Evolutionary conservation across 1,140 invertebrate genomes (phyloP).

Genomic region (Papilio dardanus): DNA sequence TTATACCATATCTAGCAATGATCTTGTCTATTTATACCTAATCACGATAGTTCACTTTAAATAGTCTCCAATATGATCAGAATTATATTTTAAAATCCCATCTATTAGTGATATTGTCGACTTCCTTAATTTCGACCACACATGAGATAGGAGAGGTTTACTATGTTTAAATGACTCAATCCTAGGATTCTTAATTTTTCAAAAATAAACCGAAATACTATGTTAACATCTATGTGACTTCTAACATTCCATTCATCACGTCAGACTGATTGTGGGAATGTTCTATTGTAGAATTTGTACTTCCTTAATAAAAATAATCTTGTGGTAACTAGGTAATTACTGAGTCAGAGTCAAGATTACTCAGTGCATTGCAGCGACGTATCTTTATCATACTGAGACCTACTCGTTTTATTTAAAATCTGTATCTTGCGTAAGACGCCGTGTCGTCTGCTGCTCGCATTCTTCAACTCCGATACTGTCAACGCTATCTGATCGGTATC

Average conservation of each 20-base stretch:
- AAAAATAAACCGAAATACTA: no score
- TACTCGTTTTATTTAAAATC: conserved; percentile 36
- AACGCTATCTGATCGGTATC: conserved; percentile 25
- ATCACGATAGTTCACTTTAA: background rate
- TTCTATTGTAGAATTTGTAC: background rate
- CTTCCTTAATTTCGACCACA: no score
- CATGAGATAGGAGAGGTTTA: no score
- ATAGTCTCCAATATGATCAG: background rate
- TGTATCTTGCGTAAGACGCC: conserved; percentile 30
- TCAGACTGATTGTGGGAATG: no score
- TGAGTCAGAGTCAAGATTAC: background rate
- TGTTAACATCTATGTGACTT: no score
- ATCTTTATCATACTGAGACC: conserved; percentile 5
- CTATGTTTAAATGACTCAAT: background rate
- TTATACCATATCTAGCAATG: background rate
- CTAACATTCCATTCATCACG: no score
- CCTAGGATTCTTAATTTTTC: background rate
- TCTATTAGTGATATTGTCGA: no score
- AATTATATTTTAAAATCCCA: no score
- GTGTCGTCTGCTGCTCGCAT: conserved; percentile 15
- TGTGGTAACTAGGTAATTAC: background rate
- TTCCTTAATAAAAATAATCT: background rate
- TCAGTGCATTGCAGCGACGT: background rate
- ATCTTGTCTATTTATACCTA: background rate
- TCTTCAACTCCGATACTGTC: conserved; percentile 31